Evolutionary conservation across 2,888 invertebrate species (phyloP).

Genomic region (Marronus borbonicus): DNA sequence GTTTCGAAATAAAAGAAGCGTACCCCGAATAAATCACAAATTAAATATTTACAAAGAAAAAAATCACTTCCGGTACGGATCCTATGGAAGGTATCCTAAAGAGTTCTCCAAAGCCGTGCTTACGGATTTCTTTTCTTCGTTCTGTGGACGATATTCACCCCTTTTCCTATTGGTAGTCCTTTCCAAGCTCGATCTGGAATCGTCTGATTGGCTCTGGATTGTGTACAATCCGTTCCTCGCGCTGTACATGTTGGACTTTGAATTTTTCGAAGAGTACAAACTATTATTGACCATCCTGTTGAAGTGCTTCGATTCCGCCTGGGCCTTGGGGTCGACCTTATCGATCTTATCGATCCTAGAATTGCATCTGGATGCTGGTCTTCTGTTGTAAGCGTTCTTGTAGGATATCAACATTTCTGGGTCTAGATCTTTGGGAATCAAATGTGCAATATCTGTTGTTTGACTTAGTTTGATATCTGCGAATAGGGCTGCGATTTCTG

Average conservation of each 20-base stretch:
- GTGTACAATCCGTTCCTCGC: constrained; percentile 70
- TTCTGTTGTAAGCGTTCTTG: constrained; percentile 60
- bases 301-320: constrained; percentile 33
- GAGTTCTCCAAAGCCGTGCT: constrained; percentile 77
- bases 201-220: constrained; percentile 70
- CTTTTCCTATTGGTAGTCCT: constrained; percentile 48
- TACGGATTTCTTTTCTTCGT: constrained; percentile 56
- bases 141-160: constrained; percentile 53
- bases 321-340: constrained; percentile 29
- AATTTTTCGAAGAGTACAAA: constrained; percentile 61
- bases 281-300: constrained; percentile 66
- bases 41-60: not conserved
- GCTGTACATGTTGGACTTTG: constrained; percentile 65
- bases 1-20: not conserved
- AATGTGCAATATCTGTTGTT: constrained; percentile 78
- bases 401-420: constrained; percentile 57
- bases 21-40: constrained; percentile 9
- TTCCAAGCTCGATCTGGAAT: constrained; percentile 61
- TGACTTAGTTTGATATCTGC: constrained; percentile 83
- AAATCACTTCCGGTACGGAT: not conserved
- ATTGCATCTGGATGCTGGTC: constrained; percentile 46
- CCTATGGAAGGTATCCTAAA: constrained; percentile 76
- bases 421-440: constrained; percentile 63
- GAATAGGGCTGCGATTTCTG: constrained; percentile 90
- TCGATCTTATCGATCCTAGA: constrained; percentile 53